Evolutionary conservation across 1,140 invertebrate genomes (phyloP), one percentile per base, ranked within the genome.

Genomic region (Pristionchus pacificus): DNA sequence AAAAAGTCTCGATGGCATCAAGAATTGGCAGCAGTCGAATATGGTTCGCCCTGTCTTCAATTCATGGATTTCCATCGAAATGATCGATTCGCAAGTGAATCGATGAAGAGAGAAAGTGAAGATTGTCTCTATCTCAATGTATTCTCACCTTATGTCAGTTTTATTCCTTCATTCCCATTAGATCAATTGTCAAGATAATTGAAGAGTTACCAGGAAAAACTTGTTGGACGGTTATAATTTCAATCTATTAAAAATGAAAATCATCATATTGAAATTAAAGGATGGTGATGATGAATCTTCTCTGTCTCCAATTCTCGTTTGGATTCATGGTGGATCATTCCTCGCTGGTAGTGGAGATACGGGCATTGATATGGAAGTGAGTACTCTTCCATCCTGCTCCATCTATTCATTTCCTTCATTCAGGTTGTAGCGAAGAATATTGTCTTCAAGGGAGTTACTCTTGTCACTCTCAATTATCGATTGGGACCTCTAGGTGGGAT

Each of bases 281-380:
- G 79, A 85, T 57, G 74, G 69, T 1, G 89, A 89, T 63, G 81
- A 82, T 55, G 88, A 88, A 75, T 88, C 89, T 31, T 88, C 91
- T 79, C 88, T 88, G 70, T 93, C 91, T 86, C 89, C 93, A n/a
- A 92, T 98, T 1, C 92, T 96, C 90, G 89, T 98, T 64, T 96
- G 97, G 85, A 95, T 98, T 73, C 95, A 98, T 83, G 96, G 93
- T 0, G 96, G 96, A 0, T 92, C 96, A 80, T 98, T 94, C 85
- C 88, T 90, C 19, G 90, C 91, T 76, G 96, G 95, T 0, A 91
- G 93, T 13, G 93, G 92, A 1, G 82, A 82, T 33, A 82, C 79
- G 19, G 80, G 80, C 32, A 79, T 83, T 49, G 77, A 78, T 32
- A 81, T 81, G 78, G 73, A 67, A 65, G 71, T 49, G 6, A 49